phyloP scores from a whole-genome alignment of 1,140 invertebrate species.

The Drosophila sturtevanti region DNA sequence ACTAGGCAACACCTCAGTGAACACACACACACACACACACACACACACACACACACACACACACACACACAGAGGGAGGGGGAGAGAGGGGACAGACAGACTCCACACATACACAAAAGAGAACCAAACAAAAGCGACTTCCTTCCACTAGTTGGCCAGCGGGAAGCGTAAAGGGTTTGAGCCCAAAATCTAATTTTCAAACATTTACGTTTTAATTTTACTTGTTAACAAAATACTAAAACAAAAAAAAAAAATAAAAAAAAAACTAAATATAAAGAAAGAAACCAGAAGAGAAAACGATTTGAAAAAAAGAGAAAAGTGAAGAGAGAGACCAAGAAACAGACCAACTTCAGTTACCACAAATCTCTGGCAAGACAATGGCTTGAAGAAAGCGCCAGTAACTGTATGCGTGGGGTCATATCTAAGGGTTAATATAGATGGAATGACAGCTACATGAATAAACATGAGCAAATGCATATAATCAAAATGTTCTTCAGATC shows the following conservation, averaged over 20 bases:
- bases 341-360: neutral
- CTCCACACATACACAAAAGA: neutral
- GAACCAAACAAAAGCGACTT: slow-evolving; percentile 69
- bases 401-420: neutral
- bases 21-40: slow-evolving; percentile 44
- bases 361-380: neutral
- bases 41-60: slow-evolving; percentile 11
- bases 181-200: slow-evolving; percentile 77
- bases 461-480: slow-evolving; percentile 51
- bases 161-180: neutral
- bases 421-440: neutral
- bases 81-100: neutral
- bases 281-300: neutral
- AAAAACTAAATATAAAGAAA: neutral
- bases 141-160: neutral
- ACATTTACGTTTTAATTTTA: slow-evolving; percentile 81
- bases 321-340: neutral
- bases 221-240: slow-evolving; percentile 73
- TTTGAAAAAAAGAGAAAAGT: neutral
- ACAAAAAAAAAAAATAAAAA: neutral
- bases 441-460: slow-evolving; percentile 43
- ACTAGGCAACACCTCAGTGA: slow-evolving; percentile 77
- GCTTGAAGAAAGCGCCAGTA: neutral
- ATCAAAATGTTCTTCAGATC: neutral
- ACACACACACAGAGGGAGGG: neutral